Evolutionary conservation across 2,113 vertebrate species (phyloP), one percentile per base, ranked within the genome.

Genomic region (Pimephales promelas): DNA sequence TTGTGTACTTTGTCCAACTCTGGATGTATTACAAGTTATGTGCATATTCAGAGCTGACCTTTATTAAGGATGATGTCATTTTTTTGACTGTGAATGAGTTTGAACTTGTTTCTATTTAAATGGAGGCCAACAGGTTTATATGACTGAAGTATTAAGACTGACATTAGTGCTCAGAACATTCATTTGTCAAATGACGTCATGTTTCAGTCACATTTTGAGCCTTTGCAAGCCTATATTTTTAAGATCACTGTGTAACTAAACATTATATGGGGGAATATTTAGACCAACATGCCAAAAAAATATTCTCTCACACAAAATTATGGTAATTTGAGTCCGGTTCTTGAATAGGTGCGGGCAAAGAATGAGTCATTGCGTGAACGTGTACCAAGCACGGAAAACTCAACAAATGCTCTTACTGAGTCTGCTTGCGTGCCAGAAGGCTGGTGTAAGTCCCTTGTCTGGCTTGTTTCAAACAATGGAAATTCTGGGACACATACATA

Each of bases 391-490:
- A 1, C 13, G 81, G 83, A 87, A 85, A 89, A 84, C 73, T 40
- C 47, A 18, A 34, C 18, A 54, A 54, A 54, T 54, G 52, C 72
- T 40, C 64, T 34, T 68, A 72, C 28, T 75, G 34, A 83, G 43
- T 31, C 24, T 56, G 28, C 45, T 72, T 31, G 49, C 28, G 40
- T 59, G 84, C 83, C 86, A 89, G 85, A 86, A 87, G 81, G 68
- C 71, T 86, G 87, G 59, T 73, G 56, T 16, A 79, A 8, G 26
- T 79, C 59, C 9, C 40, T 66, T 68, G 66, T 90, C 84, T 92
- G 89, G 83, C 84, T 54, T 77, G 54, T 75, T 79, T 82, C 36
- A 84, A 84, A 84, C 28, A 72, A 84, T 47, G 79, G 81, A 82
- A 82, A 79, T 72, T 75, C 75, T 84, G 70, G 56, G 54, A 22